Evolutionary conservation across 2,113 vertebrate species (phyloP).

Genomic region (Lycaon pictus): DNA sequence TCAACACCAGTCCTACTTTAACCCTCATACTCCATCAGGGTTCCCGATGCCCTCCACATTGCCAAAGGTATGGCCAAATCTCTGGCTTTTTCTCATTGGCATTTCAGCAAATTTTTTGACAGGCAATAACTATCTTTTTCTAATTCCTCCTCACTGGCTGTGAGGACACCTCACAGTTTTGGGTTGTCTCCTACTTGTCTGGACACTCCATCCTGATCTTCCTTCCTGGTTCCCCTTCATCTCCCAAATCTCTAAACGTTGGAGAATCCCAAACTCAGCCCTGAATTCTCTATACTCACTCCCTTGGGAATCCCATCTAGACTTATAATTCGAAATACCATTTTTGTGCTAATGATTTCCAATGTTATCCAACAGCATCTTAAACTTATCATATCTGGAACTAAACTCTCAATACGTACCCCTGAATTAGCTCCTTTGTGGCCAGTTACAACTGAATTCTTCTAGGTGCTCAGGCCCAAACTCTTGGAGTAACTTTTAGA

Average conservation of each 20-base stretch:
- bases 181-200: neutral
- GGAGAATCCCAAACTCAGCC: neutral
- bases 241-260: neutral
- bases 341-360: neutral
- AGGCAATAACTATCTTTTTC: neutral
- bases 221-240: neutral
- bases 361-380: neutral
- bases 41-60: neutral
- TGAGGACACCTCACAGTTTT: neutral
- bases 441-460: neutral
- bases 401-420: neutral
- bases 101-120: neutral
- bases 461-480: neutral
- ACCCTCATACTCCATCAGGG: neutral
- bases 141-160: neutral
- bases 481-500: neutral
- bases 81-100: neutral
- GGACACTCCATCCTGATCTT: neutral
- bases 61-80: neutral
- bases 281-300: neutral
- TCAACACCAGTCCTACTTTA: neutral
- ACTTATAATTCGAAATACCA: neutral
- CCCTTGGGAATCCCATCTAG: neutral
- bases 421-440: neutral
- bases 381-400: neutral